Conservation (phyloP, 23 tunicate genomes). For the Aplidium turbinatum region DNA sequence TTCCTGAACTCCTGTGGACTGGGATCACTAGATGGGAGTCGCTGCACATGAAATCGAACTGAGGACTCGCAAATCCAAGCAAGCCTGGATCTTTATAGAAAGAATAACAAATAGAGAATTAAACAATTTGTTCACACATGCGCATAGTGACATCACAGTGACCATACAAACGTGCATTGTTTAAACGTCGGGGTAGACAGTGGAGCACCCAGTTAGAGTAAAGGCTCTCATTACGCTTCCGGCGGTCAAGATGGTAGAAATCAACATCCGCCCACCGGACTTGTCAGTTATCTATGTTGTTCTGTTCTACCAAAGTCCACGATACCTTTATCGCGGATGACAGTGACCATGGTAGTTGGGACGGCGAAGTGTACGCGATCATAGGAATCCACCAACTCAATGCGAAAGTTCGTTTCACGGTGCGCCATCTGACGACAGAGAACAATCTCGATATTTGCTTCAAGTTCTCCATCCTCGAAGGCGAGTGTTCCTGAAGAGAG, state of each 20-base stretch:
- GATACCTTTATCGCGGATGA: conserved; percentile 82
- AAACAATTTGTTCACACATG: too few species aligned
- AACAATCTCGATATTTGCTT: conserved; percentile 71
- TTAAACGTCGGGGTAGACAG: too few species aligned
- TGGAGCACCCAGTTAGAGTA: too few species aligned
- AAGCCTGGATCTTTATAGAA: conserved; percentile 96
- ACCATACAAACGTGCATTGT: too few species aligned
- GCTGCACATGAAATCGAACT: conserved; percentile 73
- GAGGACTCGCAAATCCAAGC: conserved; percentile 85
- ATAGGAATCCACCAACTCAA: conserved; percentile 59
- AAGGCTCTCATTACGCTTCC: too few species aligned
- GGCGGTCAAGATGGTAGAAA: too few species aligned
- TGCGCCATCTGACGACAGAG: conserved; percentile 73
- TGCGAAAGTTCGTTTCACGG: conserved; percentile 69
- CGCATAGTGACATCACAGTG: too few species aligned
- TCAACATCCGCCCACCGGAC: too few species aligned
- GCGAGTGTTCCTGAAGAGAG: conserved; percentile 60
- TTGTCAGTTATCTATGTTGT: too few species aligned
- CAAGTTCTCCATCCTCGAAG: conserved; percentile 82
- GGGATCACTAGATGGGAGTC: conserved; percentile 68
- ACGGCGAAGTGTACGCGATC: conserved; percentile 57
- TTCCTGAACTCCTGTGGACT: conserved; percentile 91
- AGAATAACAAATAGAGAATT: too few species aligned
- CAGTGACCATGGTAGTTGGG: conserved; percentile 73
- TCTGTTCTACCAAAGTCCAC: too few species aligned